phyloP scores from a whole-genome alignment of 2,888 invertebrate genomes.

The Tipula lateralis region DNA sequence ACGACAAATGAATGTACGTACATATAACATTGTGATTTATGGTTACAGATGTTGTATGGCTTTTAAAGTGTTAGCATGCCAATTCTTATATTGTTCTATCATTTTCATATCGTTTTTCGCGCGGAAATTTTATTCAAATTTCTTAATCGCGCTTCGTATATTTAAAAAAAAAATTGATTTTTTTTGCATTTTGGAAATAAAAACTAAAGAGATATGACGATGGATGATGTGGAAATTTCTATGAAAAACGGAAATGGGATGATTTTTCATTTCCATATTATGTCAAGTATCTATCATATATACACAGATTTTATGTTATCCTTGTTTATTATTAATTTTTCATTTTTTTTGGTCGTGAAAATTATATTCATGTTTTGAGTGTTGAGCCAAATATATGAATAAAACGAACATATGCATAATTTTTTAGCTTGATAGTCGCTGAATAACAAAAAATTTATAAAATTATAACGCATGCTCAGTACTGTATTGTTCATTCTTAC shows the following conservation, averaged over 20 bases:
- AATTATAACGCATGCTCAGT: background rate
- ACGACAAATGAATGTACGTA: background rate
- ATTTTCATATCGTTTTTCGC: background rate
- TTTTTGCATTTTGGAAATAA: background rate
- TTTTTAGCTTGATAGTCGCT: no score
- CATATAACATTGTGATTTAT: background rate
- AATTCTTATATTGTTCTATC: background rate
- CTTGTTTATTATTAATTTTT: background rate
- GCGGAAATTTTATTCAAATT: background rate
- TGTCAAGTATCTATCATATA: background rate
- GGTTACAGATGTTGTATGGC: background rate
- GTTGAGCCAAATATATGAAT: background rate
- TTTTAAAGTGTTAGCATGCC: background rate
- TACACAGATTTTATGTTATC: background rate
- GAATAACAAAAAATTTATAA: background rate
- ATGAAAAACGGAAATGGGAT: background rate
- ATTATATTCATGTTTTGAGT: background rate
- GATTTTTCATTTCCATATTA: background rate
- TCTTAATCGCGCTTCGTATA: background rate
- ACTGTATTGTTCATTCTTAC: background rate
- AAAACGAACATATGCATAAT: background rate
- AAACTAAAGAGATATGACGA: background rate
- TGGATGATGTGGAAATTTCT: background rate
- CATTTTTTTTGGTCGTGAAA: background rate
- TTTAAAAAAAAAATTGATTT: background rate